Conservation (phyloP, 2,113 vertebrate species). For the Salvelinus fontinalis region DNA sequence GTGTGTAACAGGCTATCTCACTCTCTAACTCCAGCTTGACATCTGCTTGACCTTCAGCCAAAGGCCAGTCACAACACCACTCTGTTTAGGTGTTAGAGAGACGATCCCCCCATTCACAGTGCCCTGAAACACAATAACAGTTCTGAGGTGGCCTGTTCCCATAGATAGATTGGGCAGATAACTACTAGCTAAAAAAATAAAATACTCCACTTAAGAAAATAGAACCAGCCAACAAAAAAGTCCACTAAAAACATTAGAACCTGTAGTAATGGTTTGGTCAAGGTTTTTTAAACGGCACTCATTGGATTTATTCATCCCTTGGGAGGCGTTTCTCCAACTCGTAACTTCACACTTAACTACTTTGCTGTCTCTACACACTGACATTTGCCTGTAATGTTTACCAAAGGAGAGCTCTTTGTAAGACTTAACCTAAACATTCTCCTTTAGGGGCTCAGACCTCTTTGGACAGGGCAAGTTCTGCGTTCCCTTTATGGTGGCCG, state of each 20-base stretch:
- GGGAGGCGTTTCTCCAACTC: conserved; percentile 10
- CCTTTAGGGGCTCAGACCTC: not conserved
- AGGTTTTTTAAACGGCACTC: not conserved
- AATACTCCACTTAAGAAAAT: too few relatives aligned
- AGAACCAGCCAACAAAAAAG: not conserved
- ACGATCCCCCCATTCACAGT: not conserved
- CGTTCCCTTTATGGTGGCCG: conserved; percentile 3
- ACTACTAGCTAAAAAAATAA: not conserved
- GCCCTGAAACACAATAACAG: not conserved
- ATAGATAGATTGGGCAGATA: not conserved
- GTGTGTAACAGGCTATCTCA: conserved; percentile 28
- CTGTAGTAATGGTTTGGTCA: not conserved
- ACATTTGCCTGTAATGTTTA: conserved; percentile 49
- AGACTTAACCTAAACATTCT: conserved; percentile 9
- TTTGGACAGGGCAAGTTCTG: not conserved
- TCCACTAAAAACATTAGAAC: not conserved
- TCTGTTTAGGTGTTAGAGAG: conserved; percentile 11
- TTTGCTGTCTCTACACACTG: conserved; percentile 29
- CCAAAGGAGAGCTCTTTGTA: conserved; percentile 30
- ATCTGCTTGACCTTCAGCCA: conserved; percentile 48
- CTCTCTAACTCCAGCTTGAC: not conserved
- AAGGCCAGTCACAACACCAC: conserved; percentile 26
- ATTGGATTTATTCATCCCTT: not conserved
- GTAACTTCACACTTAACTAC: conserved; percentile 41
- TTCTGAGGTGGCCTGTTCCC: not conserved